Base-by-base conservation (phyloP, 2,888 invertebrate species). In the Diachrysia chrysitis region DNA sequence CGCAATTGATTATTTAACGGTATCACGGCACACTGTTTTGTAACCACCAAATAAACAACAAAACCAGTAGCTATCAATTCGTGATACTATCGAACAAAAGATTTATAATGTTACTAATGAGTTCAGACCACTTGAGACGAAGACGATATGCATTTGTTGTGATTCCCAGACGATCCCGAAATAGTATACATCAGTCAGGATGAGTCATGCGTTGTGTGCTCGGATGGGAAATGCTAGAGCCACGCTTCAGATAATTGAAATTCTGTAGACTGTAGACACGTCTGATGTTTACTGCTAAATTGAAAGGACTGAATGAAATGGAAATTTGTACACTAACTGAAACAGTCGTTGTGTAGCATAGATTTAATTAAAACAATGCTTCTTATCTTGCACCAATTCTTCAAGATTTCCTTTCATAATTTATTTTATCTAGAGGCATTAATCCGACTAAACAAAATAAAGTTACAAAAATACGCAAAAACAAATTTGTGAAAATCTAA, bases 121-220 rank as follows among this genome's bases (percentile, higher is more conserved):
- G 79, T 81, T 68, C 74, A 70, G 82, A 84, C 84, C 81, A 85
- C 85, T 85, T 81, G 61, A 60, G 70, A 78, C 57, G 29, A 25
- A 79, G 81, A 82, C 86, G 73, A 85, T 82, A 81, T 83, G 87
- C 88, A 87, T 85, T 89, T 88, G 83, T 85, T 86, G 86, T 90
- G 89, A 92, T 92, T 89, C 88, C 87, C 92, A 93, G 93, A 93
- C 93, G 89, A 79, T 90, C 90, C 89, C 83, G 82, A 93, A 94
- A 94, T 93, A 92, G 74, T 75, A 78, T 87, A 89, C 86, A 83
- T 83, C 81, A 84, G 82, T 83, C 71, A 73, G 81, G 85, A 87
- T 92, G 92, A 91, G 79, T 93, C 92, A 92, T 80, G 64, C 66
- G 61, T 81, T 79, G 75, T 79, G 32, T 32, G 73, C 69, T 79